Conservation (phyloP, 2,113 vertebrate genomes). For the Typhlomys cinereus region DNA sequence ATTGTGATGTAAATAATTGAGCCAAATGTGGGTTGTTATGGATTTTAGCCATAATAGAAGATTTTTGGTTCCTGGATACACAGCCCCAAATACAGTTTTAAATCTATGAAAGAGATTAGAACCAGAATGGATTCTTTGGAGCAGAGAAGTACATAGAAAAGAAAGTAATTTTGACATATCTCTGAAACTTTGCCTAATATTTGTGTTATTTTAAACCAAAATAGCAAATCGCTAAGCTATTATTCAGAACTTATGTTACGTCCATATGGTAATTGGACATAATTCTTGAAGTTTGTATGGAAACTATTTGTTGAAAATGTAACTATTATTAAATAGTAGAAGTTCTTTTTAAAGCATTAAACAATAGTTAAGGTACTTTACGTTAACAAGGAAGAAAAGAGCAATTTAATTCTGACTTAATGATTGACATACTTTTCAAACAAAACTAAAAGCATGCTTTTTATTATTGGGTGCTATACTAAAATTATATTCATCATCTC, state of each 20-base stretch:
- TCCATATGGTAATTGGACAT: not conserved
- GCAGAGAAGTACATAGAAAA: not conserved
- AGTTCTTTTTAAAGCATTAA: conserved; percentile 19
- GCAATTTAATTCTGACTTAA: conserved; percentile 50
- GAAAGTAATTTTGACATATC: not conserved
- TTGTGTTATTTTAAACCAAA: conserved; percentile 22
- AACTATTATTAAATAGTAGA: not conserved
- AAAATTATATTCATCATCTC: conserved; percentile 60
- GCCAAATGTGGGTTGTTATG: conserved; percentile 5
- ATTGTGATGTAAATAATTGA: not conserved
- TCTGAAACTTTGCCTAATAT: not conserved
- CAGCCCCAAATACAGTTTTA: not conserved
- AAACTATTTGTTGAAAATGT: conserved; percentile 7
- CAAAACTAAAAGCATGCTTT: conserved; percentile 45
- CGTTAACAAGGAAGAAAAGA: conserved; percentile 49
- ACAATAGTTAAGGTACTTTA: conserved; percentile 15
- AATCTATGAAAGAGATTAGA: not conserved
- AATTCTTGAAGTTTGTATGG: conserved; percentile 4
- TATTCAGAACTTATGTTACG: not conserved
- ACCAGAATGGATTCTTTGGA: not conserved
- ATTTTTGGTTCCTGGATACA: not conserved
- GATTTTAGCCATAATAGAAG: not conserved
- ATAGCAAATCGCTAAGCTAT: not conserved
- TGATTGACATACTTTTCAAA: conserved; percentile 9
- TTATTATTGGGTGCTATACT: not conserved